Percentiles rank a stretch among this genome's conserved stretches.
These are phyloP conservation scores for Bombus consobrinus DNA, from an alignment of 1,140 invertebrate species.

Conservation along the genomic window DNA sequence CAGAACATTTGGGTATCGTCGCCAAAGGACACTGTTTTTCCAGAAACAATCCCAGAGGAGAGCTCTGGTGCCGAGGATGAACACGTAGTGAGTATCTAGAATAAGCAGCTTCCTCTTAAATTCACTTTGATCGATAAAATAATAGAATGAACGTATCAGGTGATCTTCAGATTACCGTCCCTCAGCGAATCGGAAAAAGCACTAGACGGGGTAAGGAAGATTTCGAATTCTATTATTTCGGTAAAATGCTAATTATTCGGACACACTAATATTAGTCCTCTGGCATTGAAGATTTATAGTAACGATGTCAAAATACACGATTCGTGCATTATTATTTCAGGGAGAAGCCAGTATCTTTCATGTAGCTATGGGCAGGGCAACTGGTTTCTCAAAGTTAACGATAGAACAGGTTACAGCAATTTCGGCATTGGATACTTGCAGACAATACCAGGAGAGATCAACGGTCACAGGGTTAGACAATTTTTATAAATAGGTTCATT, in stretches of 20 bases:
- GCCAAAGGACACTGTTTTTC: slow-evolving; percentile 93
- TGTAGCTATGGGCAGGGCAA: slow-evolving; percentile 83
- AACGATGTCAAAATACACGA: slow-evolving; percentile 4
- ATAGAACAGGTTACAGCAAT: slow-evolving; percentile 82
- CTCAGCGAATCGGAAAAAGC: slow-evolving; percentile 86
- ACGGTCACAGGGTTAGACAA: slow-evolving; percentile 40
- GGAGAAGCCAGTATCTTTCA: slow-evolving; percentile 85
- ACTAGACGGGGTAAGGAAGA: slow-evolving; percentile 82
- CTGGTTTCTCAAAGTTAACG: slow-evolving; percentile 79
- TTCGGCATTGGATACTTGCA: slow-evolving; percentile 80
- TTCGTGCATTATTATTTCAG: slow-evolving; percentile 66
- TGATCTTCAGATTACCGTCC: slow-evolving; percentile 90
- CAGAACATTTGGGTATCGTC: slow-evolving; percentile 90
- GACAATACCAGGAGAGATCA: slow-evolving; percentile 76
- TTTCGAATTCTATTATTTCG: slow-evolving; percentile 84
- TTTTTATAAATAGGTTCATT: not conserved
- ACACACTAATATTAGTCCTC: not conserved
- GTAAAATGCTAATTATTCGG: not conserved
- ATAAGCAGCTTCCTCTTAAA: not conserved
- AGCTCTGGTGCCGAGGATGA: slow-evolving; percentile 95
- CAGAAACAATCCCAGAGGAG: slow-evolving; percentile 96
- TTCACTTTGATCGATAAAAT: not conserved
- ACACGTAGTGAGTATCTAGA: slow-evolving; percentile 87
- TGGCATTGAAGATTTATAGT: not conserved
- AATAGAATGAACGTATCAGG: slow-evolving; percentile 77